Evolutionary conservation across 2,888 invertebrate genomes (phyloP).

Genomic region (Torymus texanus): DNA sequence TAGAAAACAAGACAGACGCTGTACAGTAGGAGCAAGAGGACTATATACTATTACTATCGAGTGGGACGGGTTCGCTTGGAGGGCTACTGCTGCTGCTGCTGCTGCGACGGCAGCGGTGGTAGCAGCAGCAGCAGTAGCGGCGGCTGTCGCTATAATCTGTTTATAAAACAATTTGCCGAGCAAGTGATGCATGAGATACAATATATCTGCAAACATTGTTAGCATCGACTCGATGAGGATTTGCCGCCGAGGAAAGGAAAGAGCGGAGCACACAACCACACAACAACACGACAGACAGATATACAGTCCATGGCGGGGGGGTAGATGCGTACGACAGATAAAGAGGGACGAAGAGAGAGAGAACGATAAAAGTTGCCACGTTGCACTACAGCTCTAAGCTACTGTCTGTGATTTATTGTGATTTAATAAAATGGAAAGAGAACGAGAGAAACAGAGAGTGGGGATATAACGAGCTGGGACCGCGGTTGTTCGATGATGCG

Average conservation of each 20-base stretch:
- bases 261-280: not conserved
- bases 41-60: too few species aligned
- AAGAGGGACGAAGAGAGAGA: conserved; percentile 30
- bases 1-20: too few species aligned
- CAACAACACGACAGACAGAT: conserved; percentile 16
- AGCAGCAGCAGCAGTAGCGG: conserved; percentile 59
- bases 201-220: conserved; percentile 76
- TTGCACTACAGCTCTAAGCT: conserved; percentile 35
- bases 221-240: conserved; percentile 75
- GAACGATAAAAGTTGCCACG: conserved; percentile 14
- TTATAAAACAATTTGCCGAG: conserved; percentile 88
- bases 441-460: not conserved
- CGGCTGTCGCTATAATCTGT: conserved; percentile 83
- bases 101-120: conserved; percentile 36
- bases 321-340: conserved; percentile 33
- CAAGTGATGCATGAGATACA: conserved; percentile 82
- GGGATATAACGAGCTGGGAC: conserved; percentile 38
- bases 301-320: conserved; percentile 16
- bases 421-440: conserved; percentile 51
- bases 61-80: not conserved
- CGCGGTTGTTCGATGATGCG: conserved; percentile 39
- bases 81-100: not conserved
- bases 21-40: too few species aligned
- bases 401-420: conserved; percentile 54
- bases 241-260: conserved; percentile 61